A percentile compares a stretch with the other conserved stretches of the same genome.
Conservation (phyloP, 2,888 invertebrate species). For the Globia sparganii region DNA sequence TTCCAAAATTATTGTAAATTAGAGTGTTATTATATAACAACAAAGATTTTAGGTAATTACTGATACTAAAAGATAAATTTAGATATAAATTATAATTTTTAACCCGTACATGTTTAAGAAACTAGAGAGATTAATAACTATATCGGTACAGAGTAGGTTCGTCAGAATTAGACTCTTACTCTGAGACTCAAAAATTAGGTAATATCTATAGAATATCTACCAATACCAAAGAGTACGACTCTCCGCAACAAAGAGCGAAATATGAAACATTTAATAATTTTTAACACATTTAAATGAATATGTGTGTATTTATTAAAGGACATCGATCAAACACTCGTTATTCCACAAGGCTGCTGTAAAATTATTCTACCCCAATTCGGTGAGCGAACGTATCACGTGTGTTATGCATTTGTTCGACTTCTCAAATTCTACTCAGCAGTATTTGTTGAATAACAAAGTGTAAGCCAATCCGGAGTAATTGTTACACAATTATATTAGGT, state of each 20-base stretch:
- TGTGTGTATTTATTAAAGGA: not conserved
- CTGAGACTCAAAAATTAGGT: conserved; percentile 45
- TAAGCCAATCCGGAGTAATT: not conserved
- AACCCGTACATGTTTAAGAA: conserved; percentile 61
- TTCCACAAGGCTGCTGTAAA: conserved; percentile 2
- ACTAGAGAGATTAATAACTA: conserved; percentile 65
- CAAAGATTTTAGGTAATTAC: conserved; percentile 57
- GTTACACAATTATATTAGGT: not conserved
- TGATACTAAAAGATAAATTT: conserved; percentile 47
- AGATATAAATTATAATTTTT: conserved; percentile 64
- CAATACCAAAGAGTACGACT: conserved; percentile 28
- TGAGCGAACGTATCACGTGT: not conserved
- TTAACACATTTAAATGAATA: not conserved
- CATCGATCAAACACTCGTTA: not conserved
- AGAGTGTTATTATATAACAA: conserved; percentile 60
- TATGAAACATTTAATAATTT: not conserved
- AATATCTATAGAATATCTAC: conserved; percentile 25
- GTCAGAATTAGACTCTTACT: conserved; percentile 37
- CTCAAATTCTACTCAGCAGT: too few species aligned
- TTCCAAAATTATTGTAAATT: conserved; percentile 61
- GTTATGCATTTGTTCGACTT: not conserved
- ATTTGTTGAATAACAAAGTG: not conserved
- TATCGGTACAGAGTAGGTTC: conserved; percentile 60
- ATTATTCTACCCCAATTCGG: not conserved
- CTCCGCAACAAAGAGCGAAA: conserved; percentile 13